Conservation (phyloP, 2,113 vertebrate genomes). For the Semnornis frantzii region DNA sequence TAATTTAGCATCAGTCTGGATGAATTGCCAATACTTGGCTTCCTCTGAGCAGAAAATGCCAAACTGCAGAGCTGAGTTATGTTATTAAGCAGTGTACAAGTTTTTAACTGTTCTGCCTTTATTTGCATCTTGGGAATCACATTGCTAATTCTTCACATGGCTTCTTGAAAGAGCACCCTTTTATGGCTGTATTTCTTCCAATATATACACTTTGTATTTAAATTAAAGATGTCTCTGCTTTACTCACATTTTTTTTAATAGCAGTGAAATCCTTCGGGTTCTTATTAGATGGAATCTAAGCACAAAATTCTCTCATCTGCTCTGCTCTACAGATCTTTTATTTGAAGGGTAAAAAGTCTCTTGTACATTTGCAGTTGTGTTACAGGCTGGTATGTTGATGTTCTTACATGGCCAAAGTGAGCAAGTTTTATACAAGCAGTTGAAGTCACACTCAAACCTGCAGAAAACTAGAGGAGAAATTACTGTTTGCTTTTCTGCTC, state of each 20-base stretch:
- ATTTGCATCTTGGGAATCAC: neutral
- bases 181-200: neutral
- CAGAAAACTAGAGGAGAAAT: neutral
- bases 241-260: conserved; percentile 49
- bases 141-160: neutral
- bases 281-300: conserved; percentile 14
- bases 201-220: neutral
- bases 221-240: neutral
- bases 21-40: conserved; percentile 31
- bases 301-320: neutral
- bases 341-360: neutral
- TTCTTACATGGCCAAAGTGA: neutral
- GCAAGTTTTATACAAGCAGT: neutral
- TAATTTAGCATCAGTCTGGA: neutral
- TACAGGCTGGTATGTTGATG: neutral
- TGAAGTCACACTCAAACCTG: neutral
- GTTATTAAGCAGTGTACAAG: neutral
- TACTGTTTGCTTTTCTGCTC: neutral
- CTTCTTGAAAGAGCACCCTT: neutral
- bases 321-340: neutral
- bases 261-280: conserved; percentile 6
- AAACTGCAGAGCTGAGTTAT: neutral
- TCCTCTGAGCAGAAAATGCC: neutral
- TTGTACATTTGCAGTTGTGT: neutral
- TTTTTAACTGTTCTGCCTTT: conserved; percentile 19